Base-by-base conservation (phyloP, 2,113 vertebrate species). In the Etheostoma cragini region DNA sequence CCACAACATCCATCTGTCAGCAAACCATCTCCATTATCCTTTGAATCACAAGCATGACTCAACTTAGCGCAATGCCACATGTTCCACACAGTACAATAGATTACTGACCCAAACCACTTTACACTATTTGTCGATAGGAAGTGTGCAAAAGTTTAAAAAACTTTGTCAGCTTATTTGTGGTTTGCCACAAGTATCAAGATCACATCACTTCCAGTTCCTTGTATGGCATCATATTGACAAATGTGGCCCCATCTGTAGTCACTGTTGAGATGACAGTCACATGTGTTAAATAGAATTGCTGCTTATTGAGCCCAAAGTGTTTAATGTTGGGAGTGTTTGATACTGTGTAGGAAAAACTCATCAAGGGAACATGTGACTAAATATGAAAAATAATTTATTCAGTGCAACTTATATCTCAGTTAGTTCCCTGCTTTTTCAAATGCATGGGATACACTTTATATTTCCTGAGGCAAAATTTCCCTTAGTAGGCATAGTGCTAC, bases 1-100 rank as follows among this genome's bases (percentile, higher is more conserved):
- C 92, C 90, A 87, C 91, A 92, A 87, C 87, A 91, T 91, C 84
- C 89, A 88, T 95, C 92, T 91, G 89, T 94, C 89, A 83, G 84
- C 85, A 89, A 87, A 86, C 75, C 86, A 33, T 92, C 89, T 88
- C 83, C 84, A 89, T 87, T 86, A 90, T 88, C 81, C 86, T 84
- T 77, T 85, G 88, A 88, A 78, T 91, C 84, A 68, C 22, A 61
- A 84, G 82, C 86, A 80, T 92, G 89, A 90, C 88, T 91, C 89
- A 88, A 79, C 45, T 67, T 10, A 87, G 79, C 72, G n/a, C 74
- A 94, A 93, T 93, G 92, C 93, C 95, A 94, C 96, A 96, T 95
- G 92, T 95, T 95, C 94, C 30, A 80, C 92, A 92, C 88, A 82
- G 87, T 85, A 89, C 93, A 76, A 91, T 71, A 81, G 77, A 38